Base-by-base conservation (phyloP, 1,140 invertebrate species). In the Sminthurinus signatus region DNA sequence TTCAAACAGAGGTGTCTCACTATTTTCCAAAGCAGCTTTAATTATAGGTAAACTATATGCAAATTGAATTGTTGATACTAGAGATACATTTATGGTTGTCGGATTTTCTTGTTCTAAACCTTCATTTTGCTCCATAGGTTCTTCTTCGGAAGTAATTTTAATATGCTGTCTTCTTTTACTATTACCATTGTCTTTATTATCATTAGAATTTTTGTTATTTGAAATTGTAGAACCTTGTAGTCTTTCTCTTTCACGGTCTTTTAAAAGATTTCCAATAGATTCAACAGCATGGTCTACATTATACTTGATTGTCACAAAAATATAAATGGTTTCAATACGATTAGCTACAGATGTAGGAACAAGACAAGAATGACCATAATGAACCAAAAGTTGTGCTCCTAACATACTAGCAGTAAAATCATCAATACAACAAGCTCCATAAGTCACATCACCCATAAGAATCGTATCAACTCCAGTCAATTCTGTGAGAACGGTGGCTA, bases 381-480 rank as follows among this genome's bases (percentile, higher is more conserved):
- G 97, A 43, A 99, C 86, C 66, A 99, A 78, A 5, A 99, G 80
- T 74, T 99, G 91, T 39, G 91, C 92, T 19, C 87, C 88, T 29
- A 99, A 80, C 21, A 91, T 88, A 74, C 84, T 83, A 80, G 96
- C 95, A 14, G 93, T 95, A 44, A 62, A 92, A 79, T 99, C 97
- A 77, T 99, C 97, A n/a, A 99, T 87, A 78, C 97, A 99, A 76
- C 97, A 99, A 2, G 97, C 97, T 50, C 96, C 97, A 78, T 99
- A 99, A 2, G 94, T 97, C 0, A 96, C 91, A 81, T 99, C 97
- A 15, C 93, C 95, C 91, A 99, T 93, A 65, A 99, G 96, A 17
- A 99, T 83, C n/a, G 88, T 88, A 64, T 98, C 93, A 28, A 89
- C 91, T 50, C 84, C 83, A 15, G 93, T 95, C 75, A 98, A 96